Conservation (phyloP, 2,797 vertebrate genomes). For the Phoeniculus purpureus region DNA sequence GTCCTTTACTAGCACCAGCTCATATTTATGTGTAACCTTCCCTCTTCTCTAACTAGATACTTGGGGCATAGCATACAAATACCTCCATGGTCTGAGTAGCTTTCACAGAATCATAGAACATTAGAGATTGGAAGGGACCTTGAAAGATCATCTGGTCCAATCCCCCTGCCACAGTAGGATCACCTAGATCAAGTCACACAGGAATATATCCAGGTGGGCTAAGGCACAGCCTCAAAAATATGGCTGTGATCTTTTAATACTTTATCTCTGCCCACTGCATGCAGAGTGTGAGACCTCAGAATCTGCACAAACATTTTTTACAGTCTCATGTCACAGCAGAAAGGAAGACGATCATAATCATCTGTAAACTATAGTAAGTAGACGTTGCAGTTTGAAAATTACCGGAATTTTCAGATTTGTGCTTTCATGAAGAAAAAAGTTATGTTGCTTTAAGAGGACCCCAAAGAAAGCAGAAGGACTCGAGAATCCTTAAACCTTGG, state of each 20-base stretch:
- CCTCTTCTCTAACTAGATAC: background rate
- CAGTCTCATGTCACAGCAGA: background rate
- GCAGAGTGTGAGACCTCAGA: background rate
- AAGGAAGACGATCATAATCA: background rate
- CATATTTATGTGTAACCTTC: constrained; percentile 53
- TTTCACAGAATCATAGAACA: too few relatives aligned
- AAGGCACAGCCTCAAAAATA: background rate
- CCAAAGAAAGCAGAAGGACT: too few relatives aligned
- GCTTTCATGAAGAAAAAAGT: too few relatives aligned
- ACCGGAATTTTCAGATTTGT: too few relatives aligned
- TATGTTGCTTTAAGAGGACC: too few relatives aligned
- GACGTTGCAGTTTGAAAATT: too few relatives aligned
- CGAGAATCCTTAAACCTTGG: too few relatives aligned
- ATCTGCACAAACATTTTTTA: background rate
- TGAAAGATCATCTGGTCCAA: too few relatives aligned
- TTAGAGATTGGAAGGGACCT: too few relatives aligned
- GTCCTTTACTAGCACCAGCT: constrained; percentile 34
- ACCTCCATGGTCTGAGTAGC: constrained; percentile 25
- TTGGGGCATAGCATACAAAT: constrained; percentile 25
- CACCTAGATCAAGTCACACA: too few relatives aligned
- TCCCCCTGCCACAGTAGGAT: too few relatives aligned
- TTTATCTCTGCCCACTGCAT: background rate
- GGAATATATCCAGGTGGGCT: too few relatives aligned
- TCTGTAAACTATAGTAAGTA: background rate
- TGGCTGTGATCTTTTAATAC: constrained; percentile 5